Conservation (phyloP, 30 jellyfish, hydroid and myxozoan species). For the Chrysaora quinquecirrha region DNA sequence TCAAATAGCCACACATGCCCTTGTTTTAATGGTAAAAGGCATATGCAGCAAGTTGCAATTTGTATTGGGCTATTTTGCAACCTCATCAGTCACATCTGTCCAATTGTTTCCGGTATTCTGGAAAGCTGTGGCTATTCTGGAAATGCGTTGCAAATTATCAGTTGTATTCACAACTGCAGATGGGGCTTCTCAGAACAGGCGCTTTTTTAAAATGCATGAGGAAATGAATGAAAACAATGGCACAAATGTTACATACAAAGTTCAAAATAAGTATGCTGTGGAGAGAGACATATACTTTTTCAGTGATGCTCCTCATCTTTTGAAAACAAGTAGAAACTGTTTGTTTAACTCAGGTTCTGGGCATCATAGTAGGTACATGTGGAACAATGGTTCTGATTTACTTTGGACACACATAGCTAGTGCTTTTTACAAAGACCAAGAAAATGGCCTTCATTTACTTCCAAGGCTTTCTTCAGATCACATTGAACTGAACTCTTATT, state of each 20-base stretch:
- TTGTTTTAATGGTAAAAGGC: slow-evolving; percentile 40
- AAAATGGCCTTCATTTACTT: slow-evolving; percentile 30
- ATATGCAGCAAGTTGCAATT: slow-evolving; percentile 23
- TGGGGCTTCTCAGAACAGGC: slow-evolving; percentile 21
- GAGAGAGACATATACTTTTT: slow-evolving; percentile 18
- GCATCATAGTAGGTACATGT: slow-evolving; percentile 42
- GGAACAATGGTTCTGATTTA: slow-evolving; percentile 32
- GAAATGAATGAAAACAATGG: slow-evolving; percentile 14
- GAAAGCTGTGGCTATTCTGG: slow-evolving; percentile 28
- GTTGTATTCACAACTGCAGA: slow-evolving; percentile 30
- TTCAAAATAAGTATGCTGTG: slow-evolving; percentile 8
- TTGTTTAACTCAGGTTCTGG: slow-evolving; percentile 48
- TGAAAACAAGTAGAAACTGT: slow-evolving; percentile 38
- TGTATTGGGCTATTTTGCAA: slow-evolving; percentile 24
- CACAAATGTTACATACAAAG: slow-evolving; percentile 20
- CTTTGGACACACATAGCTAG: slow-evolving; percentile 51
- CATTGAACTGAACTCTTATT: slow-evolving; percentile 23
- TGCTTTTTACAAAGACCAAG: slow-evolving; percentile 46
- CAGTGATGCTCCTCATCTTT: slow-evolving; percentile 42
- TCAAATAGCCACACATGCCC: slow-evolving; percentile 45
- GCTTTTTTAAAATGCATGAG: slow-evolving; percentile 16
- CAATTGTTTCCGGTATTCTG: slow-evolving; percentile 24
- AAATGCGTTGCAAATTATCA: slow-evolving; percentile 12
- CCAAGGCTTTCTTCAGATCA: slow-evolving; percentile 20
- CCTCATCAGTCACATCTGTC: not conserved